Conservation (phyloP, 2,113 vertebrate species). For the Lepus europaeus region DNA sequence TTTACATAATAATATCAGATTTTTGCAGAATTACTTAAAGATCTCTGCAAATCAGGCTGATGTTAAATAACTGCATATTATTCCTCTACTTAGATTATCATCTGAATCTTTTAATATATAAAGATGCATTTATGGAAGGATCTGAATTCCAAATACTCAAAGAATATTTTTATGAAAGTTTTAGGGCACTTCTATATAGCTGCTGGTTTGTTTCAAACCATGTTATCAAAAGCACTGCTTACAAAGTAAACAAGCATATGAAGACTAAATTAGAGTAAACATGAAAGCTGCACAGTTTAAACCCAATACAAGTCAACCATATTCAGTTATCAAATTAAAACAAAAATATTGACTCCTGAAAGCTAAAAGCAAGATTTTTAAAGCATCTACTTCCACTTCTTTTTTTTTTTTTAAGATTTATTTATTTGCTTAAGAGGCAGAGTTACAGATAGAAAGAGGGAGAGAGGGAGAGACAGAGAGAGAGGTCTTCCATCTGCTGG, state of each 20-base stretch:
- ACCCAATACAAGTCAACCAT: conserved; percentile 92
- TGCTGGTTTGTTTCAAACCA: conserved; percentile 95
- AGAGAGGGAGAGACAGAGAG: no score
- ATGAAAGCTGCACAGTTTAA: conserved; percentile 96
- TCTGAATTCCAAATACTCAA: conserved; percentile 86
- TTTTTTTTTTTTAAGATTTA: no score
- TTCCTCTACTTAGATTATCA: conserved; percentile 82
- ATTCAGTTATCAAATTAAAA: conserved; percentile 91
- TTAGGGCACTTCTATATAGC: conserved; percentile 89
- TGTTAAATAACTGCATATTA: conserved; percentile 84
- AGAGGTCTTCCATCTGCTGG: no score
- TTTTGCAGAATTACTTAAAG: conserved; percentile 83
- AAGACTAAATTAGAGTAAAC: conserved; percentile 96
- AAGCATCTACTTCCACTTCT: conserved; percentile 24
- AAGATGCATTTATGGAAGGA: conserved; percentile 84
- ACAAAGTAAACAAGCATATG: conserved; percentile 94
- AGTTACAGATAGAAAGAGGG: no score
- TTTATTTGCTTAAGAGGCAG: no score
- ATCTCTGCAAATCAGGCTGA: conserved; percentile 91
- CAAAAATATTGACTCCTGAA: conserved; percentile 90
- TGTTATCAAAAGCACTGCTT: conserved; percentile 92
- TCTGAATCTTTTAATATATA: conserved; percentile 81
- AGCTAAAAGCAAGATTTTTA: conserved; percentile 93
- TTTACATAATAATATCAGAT: conserved; percentile 85
- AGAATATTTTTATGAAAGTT: conserved; percentile 84